Evolutionary conservation across 2,888 invertebrate genomes (phyloP).

Genomic region (Melikaiella ostensackeni): DNA sequence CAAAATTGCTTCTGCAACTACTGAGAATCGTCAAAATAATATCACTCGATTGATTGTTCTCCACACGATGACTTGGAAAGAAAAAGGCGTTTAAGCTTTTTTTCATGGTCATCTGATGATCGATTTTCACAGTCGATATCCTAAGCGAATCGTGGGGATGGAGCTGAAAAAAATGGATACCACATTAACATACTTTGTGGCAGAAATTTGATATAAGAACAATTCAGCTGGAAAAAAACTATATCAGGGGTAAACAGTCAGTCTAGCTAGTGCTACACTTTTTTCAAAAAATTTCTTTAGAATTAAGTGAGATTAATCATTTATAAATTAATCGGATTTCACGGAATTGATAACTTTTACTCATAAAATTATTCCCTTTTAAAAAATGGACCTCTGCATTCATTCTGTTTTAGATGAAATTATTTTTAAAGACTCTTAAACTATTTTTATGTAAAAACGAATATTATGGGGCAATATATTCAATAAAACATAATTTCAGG

Average conservation of each 20-base stretch:
- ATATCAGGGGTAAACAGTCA: neutral
- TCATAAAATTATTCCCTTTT: no score
- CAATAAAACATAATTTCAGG: no score
- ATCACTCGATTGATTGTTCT: slow-evolving; percentile 31
- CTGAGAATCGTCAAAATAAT: slow-evolving; percentile 27
- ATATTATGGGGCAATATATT: no score
- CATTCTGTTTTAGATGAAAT: no score
- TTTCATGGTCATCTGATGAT: slow-evolving; percentile 8
- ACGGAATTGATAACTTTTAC: no score
- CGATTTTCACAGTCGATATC: slow-evolving; percentile 21
- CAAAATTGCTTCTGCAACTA: neutral
- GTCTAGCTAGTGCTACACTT: no score
- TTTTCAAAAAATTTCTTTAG: no score
- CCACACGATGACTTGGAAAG: neutral
- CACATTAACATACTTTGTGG: neutral
- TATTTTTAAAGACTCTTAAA: no score
- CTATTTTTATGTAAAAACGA: no score
- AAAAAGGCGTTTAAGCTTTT: neutral
- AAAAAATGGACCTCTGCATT: no score
- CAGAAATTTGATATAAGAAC: neutral
- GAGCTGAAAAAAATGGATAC: neutral
- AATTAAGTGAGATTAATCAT: no score
- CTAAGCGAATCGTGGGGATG: neutral
- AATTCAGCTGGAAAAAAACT: neutral
- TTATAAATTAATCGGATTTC: no score